phyloP scores from a whole-genome alignment of 2,113 vertebrate genomes.

The Natator depressus region DNA sequence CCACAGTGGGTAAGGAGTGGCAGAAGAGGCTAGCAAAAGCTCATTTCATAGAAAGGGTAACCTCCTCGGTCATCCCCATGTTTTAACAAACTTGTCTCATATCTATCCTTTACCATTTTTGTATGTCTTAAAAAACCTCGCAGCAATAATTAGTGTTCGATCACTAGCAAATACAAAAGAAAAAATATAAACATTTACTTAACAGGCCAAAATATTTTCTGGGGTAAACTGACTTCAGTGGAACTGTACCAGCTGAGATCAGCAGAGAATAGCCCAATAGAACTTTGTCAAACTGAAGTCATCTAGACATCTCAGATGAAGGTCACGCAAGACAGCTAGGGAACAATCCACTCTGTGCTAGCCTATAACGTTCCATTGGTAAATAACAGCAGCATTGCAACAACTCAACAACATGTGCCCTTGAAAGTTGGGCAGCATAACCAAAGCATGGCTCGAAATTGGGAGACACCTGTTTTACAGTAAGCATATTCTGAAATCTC shows the following conservation, averaged over 20 bases:
- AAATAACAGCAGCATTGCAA: neutral
- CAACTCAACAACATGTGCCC: neutral
- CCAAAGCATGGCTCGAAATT: neutral
- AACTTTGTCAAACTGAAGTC: neutral
- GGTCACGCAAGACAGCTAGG: too few species aligned
- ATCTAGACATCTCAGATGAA: neutral
- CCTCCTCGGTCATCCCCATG: neutral
- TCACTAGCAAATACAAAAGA: neutral
- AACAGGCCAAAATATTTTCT: neutral
- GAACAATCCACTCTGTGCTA: neutral
- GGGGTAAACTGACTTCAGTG: neutral
- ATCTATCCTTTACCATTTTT: neutral
- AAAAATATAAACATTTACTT: neutral
- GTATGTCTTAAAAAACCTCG: neutral
- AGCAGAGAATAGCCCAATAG: neutral
- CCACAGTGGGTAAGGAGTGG: neutral
- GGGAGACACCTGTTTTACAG: neutral
- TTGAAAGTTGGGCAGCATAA: neutral
- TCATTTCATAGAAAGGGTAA: neutral
- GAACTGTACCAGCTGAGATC: neutral
- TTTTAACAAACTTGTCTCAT: neutral
- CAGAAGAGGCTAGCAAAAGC: neutral
- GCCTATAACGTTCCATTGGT: neutral
- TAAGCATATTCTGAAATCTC: neutral
- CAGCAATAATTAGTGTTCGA: neutral